Evolutionary conservation across 1,140 invertebrate species (phyloP).

Genomic region (Euborellia annulipes): DNA sequence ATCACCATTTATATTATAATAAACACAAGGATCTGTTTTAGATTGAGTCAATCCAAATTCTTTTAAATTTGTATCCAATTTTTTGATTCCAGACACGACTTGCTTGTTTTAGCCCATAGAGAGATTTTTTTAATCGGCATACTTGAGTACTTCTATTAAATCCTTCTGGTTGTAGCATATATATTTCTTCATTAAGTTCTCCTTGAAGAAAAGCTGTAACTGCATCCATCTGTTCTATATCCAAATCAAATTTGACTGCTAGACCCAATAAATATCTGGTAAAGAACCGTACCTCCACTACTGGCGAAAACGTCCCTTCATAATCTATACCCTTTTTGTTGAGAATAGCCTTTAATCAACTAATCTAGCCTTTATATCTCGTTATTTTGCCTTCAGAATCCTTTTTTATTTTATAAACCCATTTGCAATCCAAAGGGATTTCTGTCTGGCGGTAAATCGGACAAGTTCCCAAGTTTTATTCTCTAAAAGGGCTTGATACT

Average conservation of each 20-base stretch:
- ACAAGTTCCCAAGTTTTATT: constrained; percentile 21
- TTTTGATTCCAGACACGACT: constrained; percentile 16
- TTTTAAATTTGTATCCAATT: constrained; percentile 12
- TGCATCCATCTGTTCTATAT: constrained; percentile 23
- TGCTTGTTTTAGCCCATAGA: constrained; percentile 15
- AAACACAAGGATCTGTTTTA: constrained; percentile 3
- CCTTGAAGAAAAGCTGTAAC: constrained; percentile 26
- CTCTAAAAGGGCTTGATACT: constrained; percentile 18
- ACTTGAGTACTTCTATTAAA: constrained; percentile 13
- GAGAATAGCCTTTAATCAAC: constrained; percentile 16
- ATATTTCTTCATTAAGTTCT: constrained; percentile 24
- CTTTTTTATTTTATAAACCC: constrained; percentile 24
- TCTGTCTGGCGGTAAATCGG: constrained; percentile 18
- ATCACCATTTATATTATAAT: neutral
- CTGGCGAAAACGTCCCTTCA: constrained; percentile 16
- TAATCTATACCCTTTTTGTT: constrained; percentile 18
- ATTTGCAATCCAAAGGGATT: constrained; percentile 23
- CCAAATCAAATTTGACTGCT: constrained; percentile 19
- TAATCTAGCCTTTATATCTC: constrained; percentile 12
- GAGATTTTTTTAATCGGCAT: constrained; percentile 11
- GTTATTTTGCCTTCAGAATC: neutral
- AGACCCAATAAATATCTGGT: constrained; percentile 24
- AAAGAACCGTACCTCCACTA: constrained; percentile 20
- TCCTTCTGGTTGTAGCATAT: constrained; percentile 25
- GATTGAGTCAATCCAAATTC: constrained; percentile 7